phyloP scores from a whole-genome alignment of 2,888 invertebrate genomes.

The Trilocha varians region DNA sequence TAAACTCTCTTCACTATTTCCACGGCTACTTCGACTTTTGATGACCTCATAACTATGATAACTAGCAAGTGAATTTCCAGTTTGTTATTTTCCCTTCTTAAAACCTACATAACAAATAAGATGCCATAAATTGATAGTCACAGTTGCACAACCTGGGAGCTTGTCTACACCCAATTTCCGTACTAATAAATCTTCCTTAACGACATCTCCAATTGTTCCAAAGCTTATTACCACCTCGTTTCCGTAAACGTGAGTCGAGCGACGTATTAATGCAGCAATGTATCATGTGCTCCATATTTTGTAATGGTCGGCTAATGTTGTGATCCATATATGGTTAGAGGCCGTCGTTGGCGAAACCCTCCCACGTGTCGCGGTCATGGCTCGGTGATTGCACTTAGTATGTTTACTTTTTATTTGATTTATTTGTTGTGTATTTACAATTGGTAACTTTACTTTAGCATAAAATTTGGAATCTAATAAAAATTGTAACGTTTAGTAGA shows the following conservation, averaged over 20 bases:
- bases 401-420: too few species aligned
- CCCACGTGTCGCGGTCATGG: slow-evolving; percentile 20
- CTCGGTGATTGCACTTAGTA: slow-evolving; percentile 12
- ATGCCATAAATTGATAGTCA: slow-evolving; percentile 35
- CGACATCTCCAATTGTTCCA: background rate
- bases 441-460: too few species aligned
- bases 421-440: too few species aligned
- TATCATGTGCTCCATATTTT: slow-evolving; percentile 4
- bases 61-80: too few species aligned
- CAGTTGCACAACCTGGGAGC: slow-evolving; percentile 41
- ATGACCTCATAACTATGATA: too few species aligned
- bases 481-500: too few species aligned
- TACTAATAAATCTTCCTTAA: background rate
- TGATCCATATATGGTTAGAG: slow-evolving; percentile 8
- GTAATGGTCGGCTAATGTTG: slow-evolving; percentile 2
- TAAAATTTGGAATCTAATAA: too few species aligned
- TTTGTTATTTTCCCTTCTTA: too few species aligned
- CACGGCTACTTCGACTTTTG: too few species aligned
- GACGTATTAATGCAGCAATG: slow-evolving; percentile 8
- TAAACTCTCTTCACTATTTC: too few species aligned
- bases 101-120: slow-evolving; percentile 6
- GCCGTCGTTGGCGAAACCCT: slow-evolving; percentile 21
- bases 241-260: background rate
- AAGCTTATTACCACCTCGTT: background rate
- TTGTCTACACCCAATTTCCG: background rate